These are phyloP conservation scores for Laupala kohalensis DNA, from an alignment of 1,140 invertebrate genomes.

Conservation along the genomic window DNA sequence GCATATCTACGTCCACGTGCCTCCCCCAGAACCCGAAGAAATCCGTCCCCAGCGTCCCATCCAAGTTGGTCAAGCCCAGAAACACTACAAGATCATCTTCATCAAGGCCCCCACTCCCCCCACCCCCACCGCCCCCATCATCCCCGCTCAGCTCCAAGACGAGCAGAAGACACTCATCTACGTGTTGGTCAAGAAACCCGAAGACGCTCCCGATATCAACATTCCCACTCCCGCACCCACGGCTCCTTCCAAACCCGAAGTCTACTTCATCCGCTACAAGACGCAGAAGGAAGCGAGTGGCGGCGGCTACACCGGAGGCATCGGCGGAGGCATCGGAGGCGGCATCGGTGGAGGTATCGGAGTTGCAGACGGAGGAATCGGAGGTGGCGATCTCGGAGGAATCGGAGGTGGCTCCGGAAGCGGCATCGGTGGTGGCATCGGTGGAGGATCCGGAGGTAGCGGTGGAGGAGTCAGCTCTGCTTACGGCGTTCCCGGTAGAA, in stretches of 20 bases:
- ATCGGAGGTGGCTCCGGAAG: background rate
- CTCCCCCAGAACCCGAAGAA: conserved; percentile 55
- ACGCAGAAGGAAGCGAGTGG: conserved; percentile 2
- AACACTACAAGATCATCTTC: conserved; percentile 75
- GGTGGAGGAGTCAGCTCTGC: background rate
- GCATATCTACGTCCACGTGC: conserved; percentile 51
- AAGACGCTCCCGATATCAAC: conserved; percentile 60
- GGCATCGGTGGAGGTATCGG: background rate
- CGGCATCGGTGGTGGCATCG: background rate
- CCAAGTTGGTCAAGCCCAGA: conserved; percentile 41
- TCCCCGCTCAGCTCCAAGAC: conserved; percentile 46
- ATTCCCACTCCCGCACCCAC: conserved; percentile 61
- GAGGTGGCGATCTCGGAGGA: too few species aligned
- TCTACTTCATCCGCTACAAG: conserved; percentile 54
- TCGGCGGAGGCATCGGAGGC: background rate
- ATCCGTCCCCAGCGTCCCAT: conserved; percentile 37
- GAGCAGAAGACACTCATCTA: conserved; percentile 80
- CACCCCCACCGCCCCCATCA: conserved; percentile 56
- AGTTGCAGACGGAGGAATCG: too few species aligned
- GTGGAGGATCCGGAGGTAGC: too few species aligned
- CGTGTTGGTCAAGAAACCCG: conserved; percentile 72
- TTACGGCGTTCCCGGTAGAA: background rate
- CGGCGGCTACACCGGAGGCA: background rate
- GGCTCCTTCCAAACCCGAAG: conserved; percentile 69
- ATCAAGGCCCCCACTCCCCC: conserved; percentile 71